Percentiles rank a stretch among this genome's conserved stretches.
phyloP scores from a whole-genome alignment of 2,113 vertebrate species.

The Opisthocomus hoazin region DNA sequence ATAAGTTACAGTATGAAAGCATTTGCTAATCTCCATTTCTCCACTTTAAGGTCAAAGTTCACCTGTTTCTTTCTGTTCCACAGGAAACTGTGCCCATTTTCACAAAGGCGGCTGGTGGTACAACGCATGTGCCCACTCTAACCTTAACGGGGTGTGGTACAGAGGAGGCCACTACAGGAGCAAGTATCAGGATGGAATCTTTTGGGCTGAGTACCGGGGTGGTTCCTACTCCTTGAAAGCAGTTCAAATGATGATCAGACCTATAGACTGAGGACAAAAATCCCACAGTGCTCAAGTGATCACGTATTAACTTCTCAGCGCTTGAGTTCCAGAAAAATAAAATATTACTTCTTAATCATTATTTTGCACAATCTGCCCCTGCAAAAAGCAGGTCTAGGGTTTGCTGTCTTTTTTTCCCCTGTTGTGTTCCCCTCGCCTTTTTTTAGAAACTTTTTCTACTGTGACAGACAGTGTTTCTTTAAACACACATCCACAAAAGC shows the following conservation, averaged over 20 bases:
- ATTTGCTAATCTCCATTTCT: not conserved
- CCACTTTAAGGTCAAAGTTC: not conserved
- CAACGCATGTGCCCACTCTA: conserved; percentile 95
- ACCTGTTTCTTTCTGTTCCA: not conserved
- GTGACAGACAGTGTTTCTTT: conserved; percentile 1
- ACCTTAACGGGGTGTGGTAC: conserved; percentile 97
- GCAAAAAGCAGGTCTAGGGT: conserved; percentile 27
- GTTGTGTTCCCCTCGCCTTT: not conserved
- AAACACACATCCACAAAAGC: conserved; percentile 41
- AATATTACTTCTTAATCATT: conserved; percentile 36
- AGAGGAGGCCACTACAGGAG: conserved; percentile 94
- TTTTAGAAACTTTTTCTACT: conserved; percentile 40
- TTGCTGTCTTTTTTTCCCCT: not conserved
- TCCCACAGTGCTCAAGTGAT: not conserved
- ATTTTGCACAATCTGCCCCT: conserved; percentile 62
- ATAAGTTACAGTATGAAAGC: rapidly evolving
- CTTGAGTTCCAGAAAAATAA: conserved; percentile 31
- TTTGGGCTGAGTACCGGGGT: conserved; percentile 96
- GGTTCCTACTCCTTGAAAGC: conserved; percentile 94
- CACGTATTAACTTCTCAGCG: not conserved
- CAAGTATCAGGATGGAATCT: conserved; percentile 97
- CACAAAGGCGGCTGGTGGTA: conserved; percentile 99
- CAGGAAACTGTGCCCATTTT: conserved; percentile 97
- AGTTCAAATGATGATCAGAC: conserved; percentile 93
- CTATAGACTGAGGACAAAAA: conserved; percentile 82